phyloP scores from a whole-genome alignment of 2,113 vertebrate genomes.

The Pachycephala philippinensis region DNA sequence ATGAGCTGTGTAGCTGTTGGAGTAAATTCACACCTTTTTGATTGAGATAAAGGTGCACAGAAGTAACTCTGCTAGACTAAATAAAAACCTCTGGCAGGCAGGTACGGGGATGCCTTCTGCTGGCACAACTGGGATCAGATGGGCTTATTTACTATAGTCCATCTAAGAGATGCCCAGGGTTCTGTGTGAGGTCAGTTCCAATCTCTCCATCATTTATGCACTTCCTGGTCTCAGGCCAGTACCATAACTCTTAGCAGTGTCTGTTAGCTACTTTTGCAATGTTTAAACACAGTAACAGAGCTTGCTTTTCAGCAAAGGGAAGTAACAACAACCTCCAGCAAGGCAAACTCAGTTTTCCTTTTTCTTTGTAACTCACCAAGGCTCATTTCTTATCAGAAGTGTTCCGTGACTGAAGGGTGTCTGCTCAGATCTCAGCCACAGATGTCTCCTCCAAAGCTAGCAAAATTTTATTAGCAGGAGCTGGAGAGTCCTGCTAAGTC shows the following conservation, averaged over 20 bases:
- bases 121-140: background rate
- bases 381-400: background rate
- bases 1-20: background rate
- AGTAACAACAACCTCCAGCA: background rate
- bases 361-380: background rate
- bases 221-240: background rate
- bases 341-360: background rate
- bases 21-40: background rate
- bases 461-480: background rate
- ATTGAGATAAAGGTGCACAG: background rate
- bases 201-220: background rate
- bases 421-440: background rate
- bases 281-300: background rate
- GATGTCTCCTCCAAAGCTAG: background rate
- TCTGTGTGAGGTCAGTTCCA: background rate
- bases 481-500: background rate
- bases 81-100: background rate
- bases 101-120: background rate
- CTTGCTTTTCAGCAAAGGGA: background rate
- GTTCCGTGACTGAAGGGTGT: background rate
- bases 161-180: background rate
- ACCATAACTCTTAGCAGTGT: background rate
- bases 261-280: background rate
- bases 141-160: background rate
- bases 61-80: background rate